Base-by-base conservation (phyloP, 2,888 invertebrate species). In the Scaptomyza caliginosa region DNA sequence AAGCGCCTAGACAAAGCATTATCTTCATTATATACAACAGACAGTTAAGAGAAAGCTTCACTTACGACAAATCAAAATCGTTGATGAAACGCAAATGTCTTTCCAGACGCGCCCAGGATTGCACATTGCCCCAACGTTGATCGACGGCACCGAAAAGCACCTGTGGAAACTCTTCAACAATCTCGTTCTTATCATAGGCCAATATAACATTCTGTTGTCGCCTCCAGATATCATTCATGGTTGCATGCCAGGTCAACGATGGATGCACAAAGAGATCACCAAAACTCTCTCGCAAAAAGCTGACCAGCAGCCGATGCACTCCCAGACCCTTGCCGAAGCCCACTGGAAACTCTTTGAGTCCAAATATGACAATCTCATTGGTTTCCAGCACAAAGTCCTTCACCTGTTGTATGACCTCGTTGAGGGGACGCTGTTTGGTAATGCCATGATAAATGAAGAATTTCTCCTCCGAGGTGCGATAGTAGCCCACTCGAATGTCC, bases 81-180 rank as follows among this genome's bases (percentile, higher is more conserved):
- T 88, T 90, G 16, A 89, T 70, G 8, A 80, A 82, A 11, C 90
- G 86, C 49, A 95, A 89, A 85, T 93, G 93, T 0, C 77, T 85
- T 74, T 93, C 93, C 42, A 95, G 90, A 30, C 92, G 92, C 0
- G 90, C 73, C 66, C 93, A 90, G 16, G 91, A 92, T 67, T 93
- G 93, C 5, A 93, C 94, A 86, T 95, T 93, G 1, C 94, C 95
- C 95, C 95, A 95, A 68, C 93, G 92, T 68, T 95, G 94, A 34
- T 92, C 92, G 2, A 94, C 92, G 6, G 93, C 92, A 38, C 92
- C 91, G 92, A 94, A 95, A 2, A 94, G 77, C 8, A 89, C 42
- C 30, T 88, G 75, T 0, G 90, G 89, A 67, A 86, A 90, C 52
- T 90, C 88, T 24, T 85, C 76, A 17, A 92, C 91, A 1, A 92